Evolutionary conservation across 1,140 invertebrate species (phyloP).

Genomic region (Battus philenor): DNA sequence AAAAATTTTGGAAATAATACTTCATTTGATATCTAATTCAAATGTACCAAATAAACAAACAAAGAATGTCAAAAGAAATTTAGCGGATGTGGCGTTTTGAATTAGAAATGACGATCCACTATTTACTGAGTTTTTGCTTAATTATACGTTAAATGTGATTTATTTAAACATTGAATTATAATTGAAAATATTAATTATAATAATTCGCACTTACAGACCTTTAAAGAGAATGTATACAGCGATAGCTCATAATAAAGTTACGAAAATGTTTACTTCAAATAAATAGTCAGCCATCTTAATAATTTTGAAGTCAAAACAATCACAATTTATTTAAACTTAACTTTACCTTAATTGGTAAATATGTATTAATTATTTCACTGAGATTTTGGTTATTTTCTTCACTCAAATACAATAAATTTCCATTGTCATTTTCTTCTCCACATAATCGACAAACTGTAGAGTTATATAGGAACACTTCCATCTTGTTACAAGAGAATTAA

Average conservation of each 20-base stretch:
- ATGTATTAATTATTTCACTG: slow-evolving; percentile 80
- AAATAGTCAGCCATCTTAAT: slow-evolving; percentile 48
- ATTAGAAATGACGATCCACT: too few species aligned
- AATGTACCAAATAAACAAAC: slow-evolving; percentile 5
- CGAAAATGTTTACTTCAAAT: slow-evolving; percentile 45
- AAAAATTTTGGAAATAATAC: too few species aligned
- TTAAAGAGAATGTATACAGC: too few species aligned
- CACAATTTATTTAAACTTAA: slow-evolving; percentile 58
- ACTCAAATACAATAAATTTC: slow-evolving; percentile 77
- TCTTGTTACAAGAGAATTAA: slow-evolving; percentile 28
- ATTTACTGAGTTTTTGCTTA: too few species aligned
- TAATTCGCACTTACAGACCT: too few species aligned
- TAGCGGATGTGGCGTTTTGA: slow-evolving; percentile 11
- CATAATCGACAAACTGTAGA: slow-evolving; percentile 84
- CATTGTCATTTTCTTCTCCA: slow-evolving; percentile 82
- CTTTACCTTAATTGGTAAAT: slow-evolving; percentile 83
- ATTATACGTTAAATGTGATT: too few species aligned
- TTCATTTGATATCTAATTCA: too few species aligned
- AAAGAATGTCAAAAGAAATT: slow-evolving; percentile 17
- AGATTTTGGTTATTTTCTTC: slow-evolving; percentile 78
- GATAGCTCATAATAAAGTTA: slow-evolving; percentile 38
- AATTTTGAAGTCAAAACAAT: slow-evolving; percentile 79
- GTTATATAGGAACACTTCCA: slow-evolving; percentile 77
- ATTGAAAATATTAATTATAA: too few species aligned
- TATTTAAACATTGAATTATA: too few species aligned